Conservation (phyloP, 2,888 invertebrate genomes). For the Nemotelus nigrinus region DNA sequence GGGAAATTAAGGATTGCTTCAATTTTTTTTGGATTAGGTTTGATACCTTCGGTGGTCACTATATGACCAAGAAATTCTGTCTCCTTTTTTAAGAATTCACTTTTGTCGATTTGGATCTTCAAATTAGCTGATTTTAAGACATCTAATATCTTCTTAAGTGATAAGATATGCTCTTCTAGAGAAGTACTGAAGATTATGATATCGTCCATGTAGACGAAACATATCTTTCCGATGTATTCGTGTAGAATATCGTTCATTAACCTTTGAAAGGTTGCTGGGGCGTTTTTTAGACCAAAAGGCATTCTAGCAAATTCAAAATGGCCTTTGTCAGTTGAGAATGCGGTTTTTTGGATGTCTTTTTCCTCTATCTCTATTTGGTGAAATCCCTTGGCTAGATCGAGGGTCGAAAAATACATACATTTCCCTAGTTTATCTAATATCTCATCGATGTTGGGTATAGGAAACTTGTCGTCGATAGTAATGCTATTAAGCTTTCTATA, state of each 20-base stretch:
- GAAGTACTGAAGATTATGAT: conserved; percentile 25
- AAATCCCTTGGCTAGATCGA: conserved; percentile 49
- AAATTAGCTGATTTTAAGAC: conserved; percentile 8
- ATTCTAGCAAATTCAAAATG: conserved; percentile 37
- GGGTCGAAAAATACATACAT: conserved; percentile 46
- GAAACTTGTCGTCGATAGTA: conserved; percentile 47
- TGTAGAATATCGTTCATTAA: conserved; percentile 50
- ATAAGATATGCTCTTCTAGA: background rate
- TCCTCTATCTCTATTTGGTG: conserved; percentile 49
- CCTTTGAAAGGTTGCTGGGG: conserved; percentile 54
- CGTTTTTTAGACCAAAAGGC: conserved; percentile 56
- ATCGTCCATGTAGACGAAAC: conserved; percentile 50
- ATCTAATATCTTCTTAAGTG: background rate
- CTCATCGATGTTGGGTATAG: conserved; percentile 48
- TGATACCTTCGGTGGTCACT: background rate
- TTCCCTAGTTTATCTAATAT: conserved; percentile 49
- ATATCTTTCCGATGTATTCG: conserved; percentile 51
- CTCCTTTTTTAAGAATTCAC: conserved; percentile 1
- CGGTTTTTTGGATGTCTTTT: conserved; percentile 48
- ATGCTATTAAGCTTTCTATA: background rate
- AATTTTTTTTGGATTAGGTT: conserved; percentile 11
- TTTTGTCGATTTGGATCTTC: conserved; percentile 18
- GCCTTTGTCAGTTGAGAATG: conserved; percentile 48
- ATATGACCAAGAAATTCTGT: conserved; percentile 11
- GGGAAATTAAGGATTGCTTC: too few relatives aligned